Percentiles rank a stretch among this genome's conserved stretches.
These are phyloP conservation scores for Cactoblastis cactorum DNA, from an alignment of 2,888 invertebrate species.

Conservation along the genomic window DNA sequence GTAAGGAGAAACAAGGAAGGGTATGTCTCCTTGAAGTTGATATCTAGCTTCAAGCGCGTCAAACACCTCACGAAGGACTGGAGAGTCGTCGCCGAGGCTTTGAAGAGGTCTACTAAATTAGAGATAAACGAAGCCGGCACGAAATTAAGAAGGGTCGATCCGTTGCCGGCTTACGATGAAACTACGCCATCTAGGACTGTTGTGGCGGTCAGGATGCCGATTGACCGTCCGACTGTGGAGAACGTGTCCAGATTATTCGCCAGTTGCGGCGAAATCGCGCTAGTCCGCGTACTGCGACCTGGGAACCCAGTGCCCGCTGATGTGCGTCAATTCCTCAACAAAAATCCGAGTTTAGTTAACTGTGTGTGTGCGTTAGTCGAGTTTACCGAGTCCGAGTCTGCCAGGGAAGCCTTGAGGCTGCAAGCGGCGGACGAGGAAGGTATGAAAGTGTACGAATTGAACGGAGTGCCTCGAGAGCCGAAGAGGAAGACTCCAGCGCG, in stretches of 20 bases:
- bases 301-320: slow-evolving; percentile 95
- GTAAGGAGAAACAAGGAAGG: slow-evolving; percentile 97
- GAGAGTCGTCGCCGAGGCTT: slow-evolving; percentile 93
- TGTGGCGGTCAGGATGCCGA: slow-evolving; percentile 90
- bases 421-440: slow-evolving; percentile 78
- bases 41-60: slow-evolving; percentile 96
- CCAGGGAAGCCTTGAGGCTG: slow-evolving; percentile 88
- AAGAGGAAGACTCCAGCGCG: slow-evolving; percentile 86
- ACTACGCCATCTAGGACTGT: slow-evolving; percentile 95
- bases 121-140: slow-evolving; percentile 95
- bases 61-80: slow-evolving; percentile 97
- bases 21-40: slow-evolving; percentile 95
- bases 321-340: slow-evolving; percentile 93
- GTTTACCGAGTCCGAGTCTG: slow-evolving; percentile 92
- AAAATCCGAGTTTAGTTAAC: slow-evolving; percentile 92
- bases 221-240: slow-evolving; percentile 92
- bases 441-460: slow-evolving; percentile 88
- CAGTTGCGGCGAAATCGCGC: slow-evolving; percentile 92
- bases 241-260: slow-evolving; percentile 94
- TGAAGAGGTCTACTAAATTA: slow-evolving; percentile 87
- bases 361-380: slow-evolving; percentile 94
- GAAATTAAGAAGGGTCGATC: slow-evolving; percentile 90
- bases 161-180: slow-evolving; percentile 94
- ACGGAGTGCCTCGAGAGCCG: slow-evolving; percentile 84
- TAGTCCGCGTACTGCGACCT: slow-evolving; percentile 91